These are phyloP conservation scores for Artibeus lituratus DNA, from an alignment of 2,797 vertebrate genomes.

Conservation along the genomic window DNA sequence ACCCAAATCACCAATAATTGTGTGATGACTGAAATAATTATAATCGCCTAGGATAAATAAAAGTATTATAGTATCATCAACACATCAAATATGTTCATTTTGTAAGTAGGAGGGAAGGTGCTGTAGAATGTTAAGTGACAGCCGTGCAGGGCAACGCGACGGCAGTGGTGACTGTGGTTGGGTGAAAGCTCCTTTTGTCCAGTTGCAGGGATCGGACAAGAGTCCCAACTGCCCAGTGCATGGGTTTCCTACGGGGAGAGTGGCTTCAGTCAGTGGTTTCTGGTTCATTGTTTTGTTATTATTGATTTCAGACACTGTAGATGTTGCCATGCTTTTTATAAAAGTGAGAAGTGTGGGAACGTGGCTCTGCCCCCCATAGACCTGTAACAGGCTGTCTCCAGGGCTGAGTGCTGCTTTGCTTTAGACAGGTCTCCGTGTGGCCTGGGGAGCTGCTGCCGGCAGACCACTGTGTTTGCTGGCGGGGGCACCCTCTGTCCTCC, in stretches of 20 bases:
- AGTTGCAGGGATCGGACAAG: not conserved
- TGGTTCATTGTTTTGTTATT: not conserved
- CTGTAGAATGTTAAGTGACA: slow-evolving; percentile 8
- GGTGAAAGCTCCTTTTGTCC: not conserved
- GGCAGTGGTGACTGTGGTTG: not conserved
- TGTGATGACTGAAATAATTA: not conserved
- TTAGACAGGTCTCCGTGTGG: not conserved
- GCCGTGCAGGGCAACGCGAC: not conserved
- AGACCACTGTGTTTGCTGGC: rapidly evolving
- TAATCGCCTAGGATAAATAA: not conserved
- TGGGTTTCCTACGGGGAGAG: not conserved
- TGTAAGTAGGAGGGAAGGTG: not conserved
- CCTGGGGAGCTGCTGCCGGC: not conserved
- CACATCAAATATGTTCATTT: not conserved
- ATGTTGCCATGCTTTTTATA: not conserved
- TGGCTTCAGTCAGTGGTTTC: not conserved
- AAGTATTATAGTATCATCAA: not conserved
- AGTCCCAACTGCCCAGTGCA: not conserved
- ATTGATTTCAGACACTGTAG: not conserved
- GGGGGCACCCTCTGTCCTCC: not conserved
- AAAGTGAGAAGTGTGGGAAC: not conserved
- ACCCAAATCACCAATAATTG: not conserved
- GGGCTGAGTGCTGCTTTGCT: not conserved
- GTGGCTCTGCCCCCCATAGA: not conserved
- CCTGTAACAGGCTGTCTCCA: not conserved